Base-by-base conservation (phyloP, 2,113 vertebrate genomes). In the Platysteira castanea region DNA sequence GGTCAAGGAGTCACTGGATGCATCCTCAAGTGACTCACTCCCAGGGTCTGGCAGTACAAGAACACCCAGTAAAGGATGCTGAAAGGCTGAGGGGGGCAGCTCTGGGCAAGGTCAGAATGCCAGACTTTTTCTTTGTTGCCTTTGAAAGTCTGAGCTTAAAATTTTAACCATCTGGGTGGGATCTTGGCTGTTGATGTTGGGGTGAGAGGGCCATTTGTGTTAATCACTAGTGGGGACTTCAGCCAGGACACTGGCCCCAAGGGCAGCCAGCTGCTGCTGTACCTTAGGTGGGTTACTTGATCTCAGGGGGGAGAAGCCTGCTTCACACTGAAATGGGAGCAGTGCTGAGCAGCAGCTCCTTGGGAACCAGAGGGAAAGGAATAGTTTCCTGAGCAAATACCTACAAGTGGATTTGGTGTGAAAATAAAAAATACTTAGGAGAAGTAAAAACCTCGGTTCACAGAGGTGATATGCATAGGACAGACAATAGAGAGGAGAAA, bases 1-100 rank as follows among this genome's bases (percentile, higher is more conserved):
- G 46, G 76, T 41, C 0, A 0, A 31, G 37, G 37, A 75, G 57
- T 71, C 1, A 0, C 5, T 2, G 80, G 44, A 56, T 81, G 31
- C 46, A 35, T 84, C 24, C 47, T 60, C 20, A 3, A 13, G 3
- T 5, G 1, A 8, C 54, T 84, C 1, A 2, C 22, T 90, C 19
- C 16, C 5, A 2, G 46, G 61, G 20, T 49, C 67, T 67, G 37
- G 44, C 50, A 65, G n/a, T 46, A 42, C 0, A 1, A 70, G 57
- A 30, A 16, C 35, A 31, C 17, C 13, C 28, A 30, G 44, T 60
- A 54, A 61, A 76, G 22, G 67, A 64, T 27, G 37, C 49, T 56
- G 65, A 57, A 90, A 53, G 35, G 33, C 73, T 2, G 8, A 81
- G 42, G 31, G 73, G 60, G 64, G 42, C 42, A 57, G 87, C 31